These are phyloP conservation scores for Gyps fulvus DNA, from an alignment of 2,113 vertebrate species.

Conservation along the genomic window DNA sequence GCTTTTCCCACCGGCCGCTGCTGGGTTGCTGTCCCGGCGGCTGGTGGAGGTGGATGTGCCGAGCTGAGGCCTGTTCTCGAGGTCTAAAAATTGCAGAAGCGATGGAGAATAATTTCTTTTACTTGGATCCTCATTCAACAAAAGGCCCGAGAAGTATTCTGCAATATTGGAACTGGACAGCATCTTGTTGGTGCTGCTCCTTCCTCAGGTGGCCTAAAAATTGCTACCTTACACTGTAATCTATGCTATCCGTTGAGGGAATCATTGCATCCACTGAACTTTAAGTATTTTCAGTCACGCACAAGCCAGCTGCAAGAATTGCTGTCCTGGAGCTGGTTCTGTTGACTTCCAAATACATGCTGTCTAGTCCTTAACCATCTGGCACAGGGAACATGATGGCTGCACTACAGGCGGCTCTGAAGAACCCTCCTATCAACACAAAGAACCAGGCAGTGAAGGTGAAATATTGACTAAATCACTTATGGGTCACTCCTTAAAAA, in stretches of 20 bases:
- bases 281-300: not conserved
- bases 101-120: not conserved
- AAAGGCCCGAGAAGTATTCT: not conserved
- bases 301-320: not conserved
- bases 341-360: not conserved
- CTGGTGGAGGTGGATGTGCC: not conserved
- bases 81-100: not conserved
- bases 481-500: not conserved
- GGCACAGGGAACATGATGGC: conserved; percentile 92
- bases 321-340: not conserved
- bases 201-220: not conserved
- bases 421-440: conserved; percentile 97
- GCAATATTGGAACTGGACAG: not conserved
- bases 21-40: no score
- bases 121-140: not conserved
- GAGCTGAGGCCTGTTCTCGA: not conserved
- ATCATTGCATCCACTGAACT: not conserved
- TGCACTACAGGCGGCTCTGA: conserved; percentile 93
- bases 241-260: not conserved
- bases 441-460: conserved; percentile 98
- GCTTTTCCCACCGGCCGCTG: not conserved
- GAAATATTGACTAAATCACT: not conserved
- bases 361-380: conserved; percentile 74
- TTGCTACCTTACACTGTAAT: not conserved
- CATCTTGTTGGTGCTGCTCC: not conserved